A percentile compares a stretch with the other conserved stretches of the same genome.
phyloP scores from a whole-genome alignment of 2,888 invertebrate genomes.

The Dryobotodes eremita region DNA sequence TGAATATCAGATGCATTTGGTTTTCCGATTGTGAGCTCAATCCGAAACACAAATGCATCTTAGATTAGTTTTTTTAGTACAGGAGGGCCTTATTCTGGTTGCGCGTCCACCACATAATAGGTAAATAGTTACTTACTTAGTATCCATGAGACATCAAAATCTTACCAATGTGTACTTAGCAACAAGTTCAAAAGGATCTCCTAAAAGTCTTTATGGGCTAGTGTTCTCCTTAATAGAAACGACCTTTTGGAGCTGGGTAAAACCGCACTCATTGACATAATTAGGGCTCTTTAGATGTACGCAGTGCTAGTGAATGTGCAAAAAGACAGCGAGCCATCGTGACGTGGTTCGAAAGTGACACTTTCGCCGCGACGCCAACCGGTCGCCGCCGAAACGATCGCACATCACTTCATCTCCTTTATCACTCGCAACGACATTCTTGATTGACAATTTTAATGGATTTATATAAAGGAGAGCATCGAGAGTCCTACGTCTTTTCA shows the following conservation, averaged over 20 bases:
- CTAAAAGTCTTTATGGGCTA: not conserved
- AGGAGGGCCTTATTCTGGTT: not conserved
- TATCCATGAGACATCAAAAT: not conserved
- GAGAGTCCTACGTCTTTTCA: not conserved
- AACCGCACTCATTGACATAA: constrained; percentile 55
- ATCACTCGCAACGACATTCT: constrained; percentile 10
- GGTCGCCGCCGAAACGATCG: constrained; percentile 63
- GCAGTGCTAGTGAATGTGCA: constrained; percentile 71
- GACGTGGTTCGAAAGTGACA: constrained; percentile 80
- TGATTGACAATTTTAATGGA: not conserved
- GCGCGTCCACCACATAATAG: not conserved
- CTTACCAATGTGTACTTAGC: not conserved
- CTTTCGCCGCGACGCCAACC: constrained; percentile 75
- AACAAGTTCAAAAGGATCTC: not conserved
- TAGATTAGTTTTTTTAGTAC: not conserved
- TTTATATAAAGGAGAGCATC: not conserved
- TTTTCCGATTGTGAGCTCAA: not conserved
- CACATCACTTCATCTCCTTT: constrained; percentile 48
- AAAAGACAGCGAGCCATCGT: constrained; percentile 72
- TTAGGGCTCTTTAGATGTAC: constrained; percentile 62
- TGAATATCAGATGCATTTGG: not conserved
- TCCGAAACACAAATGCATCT: too few species aligned
- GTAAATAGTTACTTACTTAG: too few species aligned
- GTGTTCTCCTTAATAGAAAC: not conserved
- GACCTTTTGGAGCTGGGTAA: constrained; percentile 4